Percentiles rank a stretch among this genome's conserved stretches.
Evolutionary conservation across 2,888 invertebrate species (phyloP).

Genomic region (Sabellastarte sp.): DNA sequence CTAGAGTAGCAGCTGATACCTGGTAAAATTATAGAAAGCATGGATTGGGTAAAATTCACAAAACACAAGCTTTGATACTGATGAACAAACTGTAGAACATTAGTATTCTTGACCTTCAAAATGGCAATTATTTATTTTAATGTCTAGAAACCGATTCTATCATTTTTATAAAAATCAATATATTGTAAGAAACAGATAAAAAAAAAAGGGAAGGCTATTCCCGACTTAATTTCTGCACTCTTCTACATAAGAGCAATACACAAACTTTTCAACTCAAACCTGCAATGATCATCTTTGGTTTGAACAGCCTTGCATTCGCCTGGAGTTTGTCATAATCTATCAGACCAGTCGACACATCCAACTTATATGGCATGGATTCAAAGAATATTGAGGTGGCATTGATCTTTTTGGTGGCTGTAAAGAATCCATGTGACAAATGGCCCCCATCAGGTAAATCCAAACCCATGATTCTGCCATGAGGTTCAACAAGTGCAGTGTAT

Average conservation of each 20-base stretch:
- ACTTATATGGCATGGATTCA: constrained; percentile 97
- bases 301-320: constrained; percentile 80
- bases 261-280: constrained; percentile 64
- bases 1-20: constrained; percentile 62
- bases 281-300: constrained; percentile 90
- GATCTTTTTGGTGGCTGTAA: constrained; percentile 87
- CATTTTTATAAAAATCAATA: too few relatives aligned
- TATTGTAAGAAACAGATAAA: too few relatives aligned
- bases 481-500: constrained; percentile 79
- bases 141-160: too few relatives aligned
- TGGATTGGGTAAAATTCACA: too few relatives aligned
- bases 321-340: constrained; percentile 91
- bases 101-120: too few relatives aligned
- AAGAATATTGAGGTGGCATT: constrained; percentile 98
- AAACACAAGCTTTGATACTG: too few relatives aligned
- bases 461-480: constrained; percentile 93
- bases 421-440: constrained; percentile 75
- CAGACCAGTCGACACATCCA: constrained; percentile 74
- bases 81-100: too few relatives aligned
- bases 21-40: too few relatives aligned
- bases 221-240: too few relatives aligned
- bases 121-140: too few relatives aligned
- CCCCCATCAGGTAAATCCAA: constrained; percentile 96
- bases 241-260: too few relatives aligned
- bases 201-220: too few relatives aligned